Conservation (phyloP, 2,113 vertebrate species). For the Bubo blakistoni region DNA sequence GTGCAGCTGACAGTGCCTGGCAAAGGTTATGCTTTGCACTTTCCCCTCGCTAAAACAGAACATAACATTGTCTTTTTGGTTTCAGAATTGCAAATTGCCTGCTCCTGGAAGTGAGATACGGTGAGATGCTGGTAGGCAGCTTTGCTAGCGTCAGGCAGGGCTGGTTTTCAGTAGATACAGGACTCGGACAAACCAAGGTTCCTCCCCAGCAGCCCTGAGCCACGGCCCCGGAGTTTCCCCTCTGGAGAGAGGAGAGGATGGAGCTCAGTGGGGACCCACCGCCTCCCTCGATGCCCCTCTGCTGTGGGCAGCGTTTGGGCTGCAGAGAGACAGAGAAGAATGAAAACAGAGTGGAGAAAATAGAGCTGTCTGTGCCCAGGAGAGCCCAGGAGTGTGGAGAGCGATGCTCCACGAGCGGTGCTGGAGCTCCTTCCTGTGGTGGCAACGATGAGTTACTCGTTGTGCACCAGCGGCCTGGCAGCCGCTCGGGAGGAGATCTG, state of each 20-base stretch:
- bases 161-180: not conserved
- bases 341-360: rapidly evolving
- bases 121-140: rapidly evolving
- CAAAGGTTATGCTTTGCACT: not conserved
- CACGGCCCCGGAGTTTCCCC: rapidly evolving
- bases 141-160: not conserved
- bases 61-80: not conserved
- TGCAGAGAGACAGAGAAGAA: not conserved
- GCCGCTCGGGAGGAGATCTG: not conserved
- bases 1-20: not conserved
- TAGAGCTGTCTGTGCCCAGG: rapidly evolving
- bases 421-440: slow-evolving; percentile 63
- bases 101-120: rapidly evolving
- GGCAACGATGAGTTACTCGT: not conserved
- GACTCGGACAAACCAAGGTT: rapidly evolving
- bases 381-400: not conserved
- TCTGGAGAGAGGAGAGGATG: rapidly evolving
- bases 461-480: rapidly evolving
- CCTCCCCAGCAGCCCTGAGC: not conserved
- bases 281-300: not conserved
- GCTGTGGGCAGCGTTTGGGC: rapidly evolving
- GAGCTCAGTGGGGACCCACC: rapidly evolving
- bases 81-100: not conserved
- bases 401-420: not conserved
- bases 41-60: not conserved